Evolutionary conservation across 2,888 invertebrate species (phyloP).

Genomic region (Drosophila hamatofila): DNA sequence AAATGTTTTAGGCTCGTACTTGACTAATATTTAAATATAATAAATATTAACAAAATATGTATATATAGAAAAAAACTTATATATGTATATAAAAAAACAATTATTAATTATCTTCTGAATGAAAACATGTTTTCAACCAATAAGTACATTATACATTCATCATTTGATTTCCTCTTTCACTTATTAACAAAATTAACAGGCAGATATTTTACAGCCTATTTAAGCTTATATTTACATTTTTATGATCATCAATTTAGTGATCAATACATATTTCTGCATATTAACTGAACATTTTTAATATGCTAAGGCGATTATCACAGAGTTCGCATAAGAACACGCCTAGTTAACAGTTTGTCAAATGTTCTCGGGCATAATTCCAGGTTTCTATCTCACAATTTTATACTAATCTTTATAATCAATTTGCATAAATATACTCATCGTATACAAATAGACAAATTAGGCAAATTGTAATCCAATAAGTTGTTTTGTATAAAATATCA

Average conservation of each 20-base stretch:
- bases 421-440: neutral
- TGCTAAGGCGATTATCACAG: slow-evolving; percentile 25
- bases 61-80: neutral
- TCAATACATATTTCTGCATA: slow-evolving; percentile 1
- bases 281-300: slow-evolving; percentile 19
- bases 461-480: slow-evolving; percentile 35
- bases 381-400: slow-evolving; percentile 7
- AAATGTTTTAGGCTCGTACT: too few species aligned
- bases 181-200: neutral
- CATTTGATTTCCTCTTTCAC: neutral
- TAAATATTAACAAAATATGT: too few species aligned
- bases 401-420: neutral
- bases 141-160: neutral
- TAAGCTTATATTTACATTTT: slow-evolving; percentile 10
- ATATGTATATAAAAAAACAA: neutral
- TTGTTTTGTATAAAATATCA: neutral
- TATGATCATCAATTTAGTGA: slow-evolving; percentile 14
- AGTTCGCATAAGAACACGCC: neutral
- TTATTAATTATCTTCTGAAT: neutral
- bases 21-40: too few species aligned
- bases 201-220: neutral
- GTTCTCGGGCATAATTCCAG: neutral
- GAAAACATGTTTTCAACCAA: neutral
- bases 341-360: neutral
- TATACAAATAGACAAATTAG: neutral